phyloP scores from a whole-genome alignment of 2,113 vertebrate species.

The Solea senegalensis region DNA sequence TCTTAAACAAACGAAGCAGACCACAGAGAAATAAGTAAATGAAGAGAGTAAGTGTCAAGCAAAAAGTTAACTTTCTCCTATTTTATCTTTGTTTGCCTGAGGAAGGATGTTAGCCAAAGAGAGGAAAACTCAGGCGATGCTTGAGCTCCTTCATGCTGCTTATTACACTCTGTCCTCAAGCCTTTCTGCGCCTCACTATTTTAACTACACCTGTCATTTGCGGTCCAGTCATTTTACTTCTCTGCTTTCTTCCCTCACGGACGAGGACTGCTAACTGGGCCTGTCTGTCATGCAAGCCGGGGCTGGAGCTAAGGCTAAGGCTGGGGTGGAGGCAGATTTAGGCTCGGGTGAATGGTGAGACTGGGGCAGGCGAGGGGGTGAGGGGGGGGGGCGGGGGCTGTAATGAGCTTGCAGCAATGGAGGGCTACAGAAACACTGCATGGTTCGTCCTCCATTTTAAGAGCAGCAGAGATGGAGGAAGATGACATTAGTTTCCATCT shows the following conservation, averaged over 20 bases:
- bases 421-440: conserved; percentile 62
- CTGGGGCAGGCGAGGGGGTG: conserved; percentile 53
- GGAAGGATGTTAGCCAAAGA: conserved; percentile 73
- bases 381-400: conserved; percentile 52
- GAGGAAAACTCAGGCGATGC: conserved; percentile 71
- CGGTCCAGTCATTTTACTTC: conserved; percentile 81
- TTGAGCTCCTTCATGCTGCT: conserved; percentile 77
- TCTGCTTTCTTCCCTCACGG: conserved; percentile 73
- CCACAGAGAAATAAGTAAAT: conserved; percentile 44
- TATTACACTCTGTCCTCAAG: conserved; percentile 80
- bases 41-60: conserved; percentile 52
- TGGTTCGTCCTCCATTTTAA: conserved; percentile 70
- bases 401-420: conserved; percentile 75
- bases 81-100: conserved; percentile 73
- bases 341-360: conserved; percentile 59
- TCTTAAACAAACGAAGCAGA: conserved; percentile 15
- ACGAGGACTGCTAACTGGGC: conserved; percentile 80
- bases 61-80: conserved; percentile 76
- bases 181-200: conserved; percentile 79
- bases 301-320: conserved; percentile 51
- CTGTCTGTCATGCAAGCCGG: conserved; percentile 79
- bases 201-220: conserved; percentile 86
- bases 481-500: conserved; percentile 30
- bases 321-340: conserved; percentile 61
- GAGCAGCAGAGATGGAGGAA: conserved; percentile 58